These are phyloP conservation scores for Ciconia boyciana DNA, from an alignment of 2,113 vertebrate genomes.

Conservation along the genomic window DNA sequence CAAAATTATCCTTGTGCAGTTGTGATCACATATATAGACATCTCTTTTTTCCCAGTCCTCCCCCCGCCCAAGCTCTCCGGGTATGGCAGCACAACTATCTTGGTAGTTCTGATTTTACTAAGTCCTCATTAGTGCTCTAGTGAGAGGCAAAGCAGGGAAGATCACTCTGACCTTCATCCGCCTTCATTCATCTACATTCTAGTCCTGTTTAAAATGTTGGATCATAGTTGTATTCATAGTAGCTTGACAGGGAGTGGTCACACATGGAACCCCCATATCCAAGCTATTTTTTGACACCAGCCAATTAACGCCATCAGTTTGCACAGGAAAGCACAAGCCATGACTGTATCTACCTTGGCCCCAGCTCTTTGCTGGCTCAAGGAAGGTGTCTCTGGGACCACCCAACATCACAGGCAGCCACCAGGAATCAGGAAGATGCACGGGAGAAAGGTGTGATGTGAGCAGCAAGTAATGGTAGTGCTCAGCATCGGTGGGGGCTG, in stretches of 20 bases:
- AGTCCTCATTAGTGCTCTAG: neutral
- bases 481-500: neutral
- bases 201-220: neutral
- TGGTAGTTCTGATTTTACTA: neutral
- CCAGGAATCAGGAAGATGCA: neutral
- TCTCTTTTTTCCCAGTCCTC: neutral
- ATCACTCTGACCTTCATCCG: neutral
- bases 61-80: neutral
- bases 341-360: fast-evolving
- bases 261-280: neutral
- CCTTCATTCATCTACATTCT: neutral
- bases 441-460: neutral
- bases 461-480: neutral
- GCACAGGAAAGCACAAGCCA: neutral
- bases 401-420: neutral
- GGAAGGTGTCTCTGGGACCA: neutral
- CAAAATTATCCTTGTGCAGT: neutral
- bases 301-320: neutral
- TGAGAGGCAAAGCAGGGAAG: neutral
- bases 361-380: neutral
- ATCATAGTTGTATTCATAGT: neutral
- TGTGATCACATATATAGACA: neutral
- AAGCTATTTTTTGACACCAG: neutral
- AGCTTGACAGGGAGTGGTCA: neutral
- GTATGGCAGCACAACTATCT: neutral